Base-by-base conservation (phyloP, 2,797 vertebrate species). In the Lithobates sylvaticus region DNA sequence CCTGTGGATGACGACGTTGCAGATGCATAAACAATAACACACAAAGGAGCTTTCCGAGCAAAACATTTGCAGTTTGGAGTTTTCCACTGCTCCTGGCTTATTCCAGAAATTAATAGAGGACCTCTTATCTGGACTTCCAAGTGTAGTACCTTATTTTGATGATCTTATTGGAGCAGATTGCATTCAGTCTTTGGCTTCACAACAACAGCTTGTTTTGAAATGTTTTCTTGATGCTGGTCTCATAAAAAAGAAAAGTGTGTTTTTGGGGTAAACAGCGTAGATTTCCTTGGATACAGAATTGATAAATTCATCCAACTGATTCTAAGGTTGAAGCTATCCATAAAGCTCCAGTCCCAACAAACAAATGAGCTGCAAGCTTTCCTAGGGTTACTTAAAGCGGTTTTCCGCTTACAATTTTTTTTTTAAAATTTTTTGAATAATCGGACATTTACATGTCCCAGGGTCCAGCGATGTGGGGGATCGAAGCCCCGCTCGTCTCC, bases 281-380 rank as follows among this genome's bases (percentile, higher is more conserved):
- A 76, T 50, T 32, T 32, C 32, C 32, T 32, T 32, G 32, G 32
- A 32, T 32, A 32, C 32, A 32, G 32, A 32, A 32, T 50, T 44
- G n/a, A 27, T 29, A 47, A 10, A 76, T 76, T 76, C n/a, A 76
- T 76, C 10, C 44, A 50, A 76, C 23, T 12, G 5, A 76, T 54
- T 13, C 23, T 26, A 76, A 76, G 8, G 74, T 54, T 15, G 44
- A 76, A 76, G n/a, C 21, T 44, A 50, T 75, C 42, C 72, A 75
- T 75, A 27, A 42, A 75, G 72, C 74, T 42, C 74, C n/a, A 29
- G 44, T 76, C 54, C 44, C 44, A 50, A 76, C 18, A 58, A 76
- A 29, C 23, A 76, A 54, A 50, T 29, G 32, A 32, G 32, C 32
- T 32, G 32, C 32, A 32, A 32, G 1, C 3, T 32, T 32, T 32